Percentiles rank a stretch among this genome's conserved stretches.
Evolutionary conservation across 2,797 vertebrate species (phyloP).

Genomic region (Anguilla pacifica): DNA sequence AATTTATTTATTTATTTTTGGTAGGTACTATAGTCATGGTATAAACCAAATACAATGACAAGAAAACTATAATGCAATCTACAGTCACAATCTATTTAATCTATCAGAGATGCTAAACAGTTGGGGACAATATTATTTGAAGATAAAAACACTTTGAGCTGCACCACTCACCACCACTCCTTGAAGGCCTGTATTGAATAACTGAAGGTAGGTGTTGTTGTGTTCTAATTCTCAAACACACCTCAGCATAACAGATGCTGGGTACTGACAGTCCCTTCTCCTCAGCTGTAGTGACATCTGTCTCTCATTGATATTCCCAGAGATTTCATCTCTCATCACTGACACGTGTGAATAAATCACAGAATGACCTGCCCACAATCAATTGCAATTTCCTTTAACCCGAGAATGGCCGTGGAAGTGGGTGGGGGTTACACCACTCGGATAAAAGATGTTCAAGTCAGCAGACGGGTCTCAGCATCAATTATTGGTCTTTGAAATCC

Average conservation of each 20-base stretch:
- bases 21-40: no score
- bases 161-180: slow-evolving; percentile 43
- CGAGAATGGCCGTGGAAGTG: background rate
- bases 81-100: background rate
- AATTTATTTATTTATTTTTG: background rate
- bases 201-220: slow-evolving; percentile 39
- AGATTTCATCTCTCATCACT: background rate
- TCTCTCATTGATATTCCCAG: background rate
- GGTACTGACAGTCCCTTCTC: background rate
- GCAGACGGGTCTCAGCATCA: background rate
- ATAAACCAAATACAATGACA: no score
- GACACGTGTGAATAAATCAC: background rate
- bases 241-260: background rate
- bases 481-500: background rate
- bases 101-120: slow-evolving; percentile 47
- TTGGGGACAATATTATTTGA: slow-evolving; percentile 52
- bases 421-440: background rate
- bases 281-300: background rate
- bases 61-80: background rate
- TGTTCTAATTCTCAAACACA: slow-evolving; percentile 36
- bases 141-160: slow-evolving; percentile 49
- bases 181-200: slow-evolving; percentile 40
- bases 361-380: background rate
- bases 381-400: slow-evolving; percentile 15
- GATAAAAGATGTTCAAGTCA: background rate